Percentiles rank a stretch among this genome's conserved stretches.
Evolutionary conservation across 2,888 invertebrate genomes (phyloP).

Genomic region (Nephrocerus scutellatus): DNA sequence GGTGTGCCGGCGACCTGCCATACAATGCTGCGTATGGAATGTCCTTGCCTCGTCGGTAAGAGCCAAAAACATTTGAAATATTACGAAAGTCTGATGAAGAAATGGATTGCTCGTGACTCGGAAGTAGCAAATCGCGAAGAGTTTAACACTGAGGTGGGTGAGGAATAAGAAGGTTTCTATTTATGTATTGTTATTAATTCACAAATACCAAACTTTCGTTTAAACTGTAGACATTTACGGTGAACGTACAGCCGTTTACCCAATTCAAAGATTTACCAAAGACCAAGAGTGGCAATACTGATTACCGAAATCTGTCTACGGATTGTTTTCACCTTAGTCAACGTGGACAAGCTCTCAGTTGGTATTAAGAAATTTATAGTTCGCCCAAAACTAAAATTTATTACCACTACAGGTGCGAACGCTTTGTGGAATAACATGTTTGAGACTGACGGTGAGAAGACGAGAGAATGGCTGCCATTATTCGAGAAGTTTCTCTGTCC

Average conservation of each 20-base stretch:
- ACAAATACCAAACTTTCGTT: too few species aligned
- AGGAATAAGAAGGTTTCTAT: background rate
- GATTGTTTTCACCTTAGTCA: slow-evolving; percentile 63
- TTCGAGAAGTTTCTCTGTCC: slow-evolving; percentile 40
- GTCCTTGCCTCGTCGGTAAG: slow-evolving; percentile 53
- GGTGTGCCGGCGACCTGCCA: slow-evolving; percentile 47
- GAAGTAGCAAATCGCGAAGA: slow-evolving; percentile 48
- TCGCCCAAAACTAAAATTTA: background rate
- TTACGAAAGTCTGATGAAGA: slow-evolving; percentile 48
- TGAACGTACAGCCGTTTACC: slow-evolving; percentile 52
- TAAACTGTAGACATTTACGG: slow-evolving; percentile 56
- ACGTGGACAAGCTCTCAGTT: slow-evolving; percentile 53
- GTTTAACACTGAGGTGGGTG: slow-evolving; percentile 39
- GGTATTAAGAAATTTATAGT: slow-evolving; percentile 1
- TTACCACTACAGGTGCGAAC: slow-evolving; percentile 46
- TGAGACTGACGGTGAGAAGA: slow-evolving; percentile 51
- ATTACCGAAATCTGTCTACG: slow-evolving; percentile 51
- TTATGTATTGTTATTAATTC: background rate
- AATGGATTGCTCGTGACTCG: slow-evolving; percentile 52
- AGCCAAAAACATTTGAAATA: slow-evolving; percentile 37
- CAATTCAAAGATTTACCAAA: slow-evolving; percentile 46
- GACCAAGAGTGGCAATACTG: slow-evolving; percentile 43
- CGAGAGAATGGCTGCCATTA: slow-evolving; percentile 28
- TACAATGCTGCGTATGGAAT: slow-evolving; percentile 48
- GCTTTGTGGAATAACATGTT: slow-evolving; percentile 58